Percentiles rank a stretch among this genome's conserved stretches.
phyloP scores from a whole-genome alignment of 1,140 invertebrate genomes.

The Prorops nasuta region DNA sequence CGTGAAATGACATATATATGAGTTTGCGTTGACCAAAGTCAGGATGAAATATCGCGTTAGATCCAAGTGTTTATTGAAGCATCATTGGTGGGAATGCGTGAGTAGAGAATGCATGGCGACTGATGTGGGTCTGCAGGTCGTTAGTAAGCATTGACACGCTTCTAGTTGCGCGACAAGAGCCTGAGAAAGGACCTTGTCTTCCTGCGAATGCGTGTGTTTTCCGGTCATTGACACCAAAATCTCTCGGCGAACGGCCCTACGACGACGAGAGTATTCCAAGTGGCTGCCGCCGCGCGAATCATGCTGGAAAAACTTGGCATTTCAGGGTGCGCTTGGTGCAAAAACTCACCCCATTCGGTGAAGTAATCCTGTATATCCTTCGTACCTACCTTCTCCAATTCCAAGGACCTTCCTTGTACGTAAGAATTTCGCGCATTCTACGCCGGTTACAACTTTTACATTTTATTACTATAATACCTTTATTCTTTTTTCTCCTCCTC shows the following conservation, averaged over 20 bases:
- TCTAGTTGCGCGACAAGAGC: too few relatives aligned
- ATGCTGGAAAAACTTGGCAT: slow-evolving; percentile 39
- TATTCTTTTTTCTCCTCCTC: too few relatives aligned
- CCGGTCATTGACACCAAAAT: slow-evolving; percentile 44
- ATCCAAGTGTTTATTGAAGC: too few relatives aligned
- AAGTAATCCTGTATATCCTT: slow-evolving; percentile 35
- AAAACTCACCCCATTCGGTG: slow-evolving; percentile 38
- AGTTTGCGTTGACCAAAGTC: too few relatives aligned
- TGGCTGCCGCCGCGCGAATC: slow-evolving; percentile 10
- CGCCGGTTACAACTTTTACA: too few relatives aligned
- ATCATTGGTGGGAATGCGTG: too few relatives aligned
- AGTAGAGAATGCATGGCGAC: too few relatives aligned
- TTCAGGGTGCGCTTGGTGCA: slow-evolving; percentile 22
- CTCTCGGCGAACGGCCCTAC: slow-evolving; percentile 27
- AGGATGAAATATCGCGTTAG: too few relatives aligned
- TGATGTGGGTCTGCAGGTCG: slow-evolving; percentile 49
- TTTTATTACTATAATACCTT: too few relatives aligned
- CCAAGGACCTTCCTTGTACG: slow-evolving; percentile 18
- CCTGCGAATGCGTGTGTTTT: slow-evolving; percentile 29
- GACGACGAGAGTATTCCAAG: too few relatives aligned
- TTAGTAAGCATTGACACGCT: slow-evolving; percentile 23
- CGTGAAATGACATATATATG: too few relatives aligned
- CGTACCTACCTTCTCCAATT: slow-evolving; percentile 19
- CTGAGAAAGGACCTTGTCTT: too few relatives aligned
- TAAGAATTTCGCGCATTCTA: slow-evolving; percentile 16